Conservation (phyloP, 2,113 vertebrate genomes). For the Fregata magnificens region DNA sequence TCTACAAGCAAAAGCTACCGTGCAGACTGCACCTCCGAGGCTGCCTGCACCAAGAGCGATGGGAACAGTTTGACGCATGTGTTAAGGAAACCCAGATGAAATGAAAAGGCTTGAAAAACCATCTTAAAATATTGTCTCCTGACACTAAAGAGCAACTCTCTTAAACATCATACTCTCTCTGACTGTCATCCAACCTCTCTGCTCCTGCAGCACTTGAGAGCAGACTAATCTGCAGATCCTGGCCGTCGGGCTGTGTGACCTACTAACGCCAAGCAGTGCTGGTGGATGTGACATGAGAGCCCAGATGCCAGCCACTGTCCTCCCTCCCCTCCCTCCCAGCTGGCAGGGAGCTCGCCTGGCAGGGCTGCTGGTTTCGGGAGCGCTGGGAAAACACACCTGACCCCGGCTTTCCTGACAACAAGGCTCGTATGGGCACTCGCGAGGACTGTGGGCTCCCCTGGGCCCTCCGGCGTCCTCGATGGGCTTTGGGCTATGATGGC, state of each 20-base stretch:
- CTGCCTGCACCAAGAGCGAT: not conserved
- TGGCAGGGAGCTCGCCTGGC: not conserved
- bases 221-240: not conserved
- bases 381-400: rapidly evolving
- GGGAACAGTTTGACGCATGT: not conserved
- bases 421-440: rapidly evolving
- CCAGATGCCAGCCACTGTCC: rapidly evolving
- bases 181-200: not conserved
- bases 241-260: not conserved
- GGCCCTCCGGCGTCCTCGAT: not conserved
- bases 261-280: rapidly evolving
- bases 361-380: not conserved
- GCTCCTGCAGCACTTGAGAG: not conserved
- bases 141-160: rapidly evolving
- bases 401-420: not conserved
- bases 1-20: not conserved
- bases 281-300: not conserved
- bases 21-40: not conserved
- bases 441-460: not conserved
- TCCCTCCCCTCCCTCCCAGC: not conserved
- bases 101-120: not conserved
- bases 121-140: not conserved
- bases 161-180: not conserved
- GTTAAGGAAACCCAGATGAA: not conserved
- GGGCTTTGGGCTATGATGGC: not conserved